A percentile compares a stretch with the other conserved stretches of the same genome.
Evolutionary conservation across 2,113 vertebrate genomes (phyloP).

Genomic region (Burhinus oedicnemus): DNA sequence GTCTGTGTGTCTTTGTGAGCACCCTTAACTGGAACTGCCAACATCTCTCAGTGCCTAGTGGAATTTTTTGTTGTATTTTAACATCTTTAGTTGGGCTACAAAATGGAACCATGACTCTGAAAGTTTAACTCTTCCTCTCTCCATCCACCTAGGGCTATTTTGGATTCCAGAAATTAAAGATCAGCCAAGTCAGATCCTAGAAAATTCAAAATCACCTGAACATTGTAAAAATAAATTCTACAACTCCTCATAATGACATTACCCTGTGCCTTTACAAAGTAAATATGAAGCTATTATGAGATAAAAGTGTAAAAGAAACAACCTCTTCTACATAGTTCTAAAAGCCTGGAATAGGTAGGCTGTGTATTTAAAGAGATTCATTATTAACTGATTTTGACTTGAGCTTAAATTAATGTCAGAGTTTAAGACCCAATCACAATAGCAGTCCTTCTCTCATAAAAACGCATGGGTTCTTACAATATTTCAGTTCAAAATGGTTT

Average conservation of each 20-base stretch:
- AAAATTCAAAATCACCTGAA: background rate
- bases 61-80: background rate
- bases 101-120: background rate
- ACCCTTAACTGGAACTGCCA: background rate
- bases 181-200: background rate
- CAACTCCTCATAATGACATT: background rate
- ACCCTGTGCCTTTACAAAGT: background rate
- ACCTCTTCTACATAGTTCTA: background rate
- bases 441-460: background rate
- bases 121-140: background rate
- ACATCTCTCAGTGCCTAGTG: background rate
- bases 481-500: background rate
- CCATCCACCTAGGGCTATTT: background rate
- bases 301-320: background rate
- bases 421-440: background rate
- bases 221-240: background rate
- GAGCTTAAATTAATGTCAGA: background rate
- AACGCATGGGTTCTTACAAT: fast-evolving
- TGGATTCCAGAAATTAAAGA: background rate
- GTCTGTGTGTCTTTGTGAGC: background rate
- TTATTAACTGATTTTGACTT: background rate
- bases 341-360: background rate
- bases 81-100: background rate
- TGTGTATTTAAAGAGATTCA: background rate
- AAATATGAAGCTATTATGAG: background rate